These are phyloP conservation scores for Argynnis bischoffii DNA, from an alignment of 2,888 invertebrate genomes.

Conservation along the genomic window DNA sequence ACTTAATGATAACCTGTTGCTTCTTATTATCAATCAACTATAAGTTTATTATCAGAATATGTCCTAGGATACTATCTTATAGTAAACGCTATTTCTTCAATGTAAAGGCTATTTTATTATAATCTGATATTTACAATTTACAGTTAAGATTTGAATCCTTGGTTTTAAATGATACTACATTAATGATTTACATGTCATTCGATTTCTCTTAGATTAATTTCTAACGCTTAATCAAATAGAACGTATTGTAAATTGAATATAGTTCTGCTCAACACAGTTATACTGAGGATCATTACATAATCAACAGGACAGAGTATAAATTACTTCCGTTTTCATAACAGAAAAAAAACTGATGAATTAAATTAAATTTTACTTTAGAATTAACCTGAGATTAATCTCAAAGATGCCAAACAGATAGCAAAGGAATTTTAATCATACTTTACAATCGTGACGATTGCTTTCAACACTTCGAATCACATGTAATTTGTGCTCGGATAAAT, in stretches of 20 bases:
- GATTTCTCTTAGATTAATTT: slow-evolving; percentile 16
- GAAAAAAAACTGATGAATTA: slow-evolving; percentile 2
- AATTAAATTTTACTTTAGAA: slow-evolving; percentile 22
- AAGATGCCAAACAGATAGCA: slow-evolving; percentile 17
- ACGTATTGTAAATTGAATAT: slow-evolving; percentile 3
- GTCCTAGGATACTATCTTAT: background rate
- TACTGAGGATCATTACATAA: background rate
- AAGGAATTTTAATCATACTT: slow-evolving; percentile 37
- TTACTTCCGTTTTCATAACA: slow-evolving; percentile 9
- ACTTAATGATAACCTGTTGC: slow-evolving; percentile 24
- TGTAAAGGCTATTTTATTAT: slow-evolving; percentile 19
- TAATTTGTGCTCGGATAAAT: slow-evolving; percentile 26
- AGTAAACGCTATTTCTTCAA: slow-evolving; percentile 12
- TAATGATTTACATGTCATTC: slow-evolving; percentile 24
- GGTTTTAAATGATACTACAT: slow-evolving; percentile 21
- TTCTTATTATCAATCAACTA: slow-evolving; percentile 33
- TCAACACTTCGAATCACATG: slow-evolving; percentile 34
- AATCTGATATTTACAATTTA: slow-evolving; percentile 19
- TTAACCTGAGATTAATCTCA: slow-evolving; percentile 24
- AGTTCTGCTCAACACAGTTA: background rate
- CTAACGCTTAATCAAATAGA: background rate
- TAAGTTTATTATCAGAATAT: slow-evolving; percentile 28
- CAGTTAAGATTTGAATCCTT: slow-evolving; percentile 31
- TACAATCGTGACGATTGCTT: slow-evolving; percentile 28
- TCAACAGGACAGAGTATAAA: background rate